phyloP scores from a whole-genome alignment of 2,797 vertebrate species.

The Borostomias antarcticus region DNA sequence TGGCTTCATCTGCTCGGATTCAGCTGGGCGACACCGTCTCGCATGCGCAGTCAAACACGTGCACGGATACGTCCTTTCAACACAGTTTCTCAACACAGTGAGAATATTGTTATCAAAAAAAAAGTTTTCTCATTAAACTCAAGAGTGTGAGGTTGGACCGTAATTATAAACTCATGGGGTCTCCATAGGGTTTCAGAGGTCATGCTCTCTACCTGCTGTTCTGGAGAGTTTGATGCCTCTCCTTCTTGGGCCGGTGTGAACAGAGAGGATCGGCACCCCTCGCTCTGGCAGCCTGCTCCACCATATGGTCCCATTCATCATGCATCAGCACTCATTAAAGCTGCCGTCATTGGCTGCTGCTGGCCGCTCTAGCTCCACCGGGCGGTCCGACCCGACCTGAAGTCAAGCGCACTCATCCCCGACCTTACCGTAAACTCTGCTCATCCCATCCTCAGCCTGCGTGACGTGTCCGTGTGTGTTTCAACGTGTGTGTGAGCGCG shows the following conservation, averaged over 20 bases:
- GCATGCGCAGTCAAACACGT: conserved; percentile 14
- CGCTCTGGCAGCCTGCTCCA: conserved; percentile 76
- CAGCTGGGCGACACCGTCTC: conserved; percentile 45
- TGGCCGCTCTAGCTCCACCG: conserved; percentile 70
- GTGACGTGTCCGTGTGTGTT: conserved; percentile 13
- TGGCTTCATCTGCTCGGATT: conserved; percentile 67
- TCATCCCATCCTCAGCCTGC: conserved; percentile 29
- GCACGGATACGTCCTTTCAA: conserved; percentile 10
- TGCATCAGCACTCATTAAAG: conserved; percentile 80
- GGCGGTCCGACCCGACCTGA: conserved; percentile 57
- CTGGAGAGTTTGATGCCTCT: conserved; percentile 66
- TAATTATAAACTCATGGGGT: no score
- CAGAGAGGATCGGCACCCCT: conserved; percentile 65
- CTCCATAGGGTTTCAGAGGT: conserved; percentile 65
- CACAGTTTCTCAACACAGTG: no score
- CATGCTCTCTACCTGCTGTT: conserved; percentile 74
- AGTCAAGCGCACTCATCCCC: neutral
- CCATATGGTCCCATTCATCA: conserved; percentile 86
- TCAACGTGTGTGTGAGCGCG: neutral
- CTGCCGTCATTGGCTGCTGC: conserved; percentile 76
- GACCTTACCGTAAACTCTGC: conserved; percentile 46
- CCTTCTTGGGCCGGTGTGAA: conserved; percentile 58
- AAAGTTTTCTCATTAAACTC: no score
- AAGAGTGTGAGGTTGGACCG: no score
- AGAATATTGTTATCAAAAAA: no score